Conservation (phyloP, 2,888 invertebrate genomes). For the Drosophila nigricruria region DNA sequence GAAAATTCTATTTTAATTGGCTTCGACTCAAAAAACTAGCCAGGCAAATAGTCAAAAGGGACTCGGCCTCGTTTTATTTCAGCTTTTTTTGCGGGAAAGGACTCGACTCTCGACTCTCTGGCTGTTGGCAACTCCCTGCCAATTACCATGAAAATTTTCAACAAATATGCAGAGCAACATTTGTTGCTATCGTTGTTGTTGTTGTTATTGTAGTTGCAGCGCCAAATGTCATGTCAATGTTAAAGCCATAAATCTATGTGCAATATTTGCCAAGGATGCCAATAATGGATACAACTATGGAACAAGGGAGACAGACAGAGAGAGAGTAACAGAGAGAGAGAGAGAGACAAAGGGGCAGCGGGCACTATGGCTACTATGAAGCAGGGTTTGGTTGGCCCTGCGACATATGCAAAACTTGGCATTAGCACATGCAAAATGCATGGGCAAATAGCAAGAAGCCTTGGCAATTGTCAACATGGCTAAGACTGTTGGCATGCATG, state of each 20-base stretch:
- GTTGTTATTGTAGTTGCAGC: slow-evolving; percentile 30
- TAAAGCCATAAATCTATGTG: slow-evolving; percentile 68
- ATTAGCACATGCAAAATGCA: slow-evolving; percentile 52
- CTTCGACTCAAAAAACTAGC: slow-evolving; percentile 44
- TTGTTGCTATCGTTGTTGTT: slow-evolving; percentile 23
- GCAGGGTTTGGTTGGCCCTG: slow-evolving; percentile 13
- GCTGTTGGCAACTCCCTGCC: slow-evolving; percentile 26
- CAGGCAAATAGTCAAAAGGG: slow-evolving; percentile 51
- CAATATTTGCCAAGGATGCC: slow-evolving; percentile 59
- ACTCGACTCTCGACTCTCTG: slow-evolving; percentile 1
- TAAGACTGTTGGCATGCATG: slow-evolving; percentile 18
- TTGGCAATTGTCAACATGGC: slow-evolving; percentile 27
- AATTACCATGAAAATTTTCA: slow-evolving; percentile 59
- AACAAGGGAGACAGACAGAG: background rate
- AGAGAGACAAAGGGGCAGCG: background rate
- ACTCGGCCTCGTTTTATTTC: slow-evolving; percentile 17
- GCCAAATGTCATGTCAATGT: slow-evolving; percentile 69
- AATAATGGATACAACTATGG: slow-evolving; percentile 35
- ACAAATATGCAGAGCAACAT: slow-evolving; percentile 45
- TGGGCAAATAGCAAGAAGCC: slow-evolving; percentile 34
- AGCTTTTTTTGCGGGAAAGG: background rate
- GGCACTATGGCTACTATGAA: background rate
- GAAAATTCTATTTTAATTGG: slow-evolving; percentile 63
- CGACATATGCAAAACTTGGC: slow-evolving; percentile 61
- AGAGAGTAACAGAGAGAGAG: background rate